Evolutionary conservation across 2,797 vertebrate genomes (phyloP).

Genomic region (Gallinago nigripennis): DNA sequence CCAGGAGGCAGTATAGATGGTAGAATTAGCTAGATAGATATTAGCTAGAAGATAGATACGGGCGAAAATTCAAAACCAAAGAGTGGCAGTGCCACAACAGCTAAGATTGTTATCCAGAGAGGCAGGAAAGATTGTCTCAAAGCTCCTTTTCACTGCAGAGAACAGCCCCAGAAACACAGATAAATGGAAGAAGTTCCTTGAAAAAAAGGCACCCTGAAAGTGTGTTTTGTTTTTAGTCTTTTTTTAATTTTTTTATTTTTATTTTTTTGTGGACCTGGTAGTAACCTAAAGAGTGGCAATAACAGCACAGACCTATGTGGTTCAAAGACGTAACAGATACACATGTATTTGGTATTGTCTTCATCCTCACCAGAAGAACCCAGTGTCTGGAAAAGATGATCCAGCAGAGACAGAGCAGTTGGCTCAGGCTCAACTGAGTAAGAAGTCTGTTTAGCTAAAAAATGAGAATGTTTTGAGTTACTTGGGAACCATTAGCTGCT

Average conservation of each 20-base stretch:
- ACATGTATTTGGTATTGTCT: neutral
- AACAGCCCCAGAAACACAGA: neutral
- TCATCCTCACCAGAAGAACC: neutral
- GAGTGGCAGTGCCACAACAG: neutral
- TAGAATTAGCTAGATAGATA: neutral
- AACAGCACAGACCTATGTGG: neutral
- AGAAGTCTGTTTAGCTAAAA: neutral
- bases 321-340: neutral
- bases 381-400: neutral
- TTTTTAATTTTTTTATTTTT: neutral
- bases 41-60: neutral
- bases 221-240: neutral
- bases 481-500: neutral
- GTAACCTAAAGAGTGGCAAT: neutral
- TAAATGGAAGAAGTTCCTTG: neutral
- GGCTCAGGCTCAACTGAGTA: neutral
- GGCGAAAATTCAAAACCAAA: neutral
- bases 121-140: neutral
- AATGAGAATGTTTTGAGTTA: neutral
- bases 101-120: neutral
- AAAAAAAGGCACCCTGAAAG: neutral
- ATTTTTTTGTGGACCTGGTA: neutral
- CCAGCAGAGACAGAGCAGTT: neutral
- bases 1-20: neutral
- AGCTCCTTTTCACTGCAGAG: neutral